Conservation (phyloP, 2,113 vertebrate species). For the Eudyptes chrysolophus region DNA sequence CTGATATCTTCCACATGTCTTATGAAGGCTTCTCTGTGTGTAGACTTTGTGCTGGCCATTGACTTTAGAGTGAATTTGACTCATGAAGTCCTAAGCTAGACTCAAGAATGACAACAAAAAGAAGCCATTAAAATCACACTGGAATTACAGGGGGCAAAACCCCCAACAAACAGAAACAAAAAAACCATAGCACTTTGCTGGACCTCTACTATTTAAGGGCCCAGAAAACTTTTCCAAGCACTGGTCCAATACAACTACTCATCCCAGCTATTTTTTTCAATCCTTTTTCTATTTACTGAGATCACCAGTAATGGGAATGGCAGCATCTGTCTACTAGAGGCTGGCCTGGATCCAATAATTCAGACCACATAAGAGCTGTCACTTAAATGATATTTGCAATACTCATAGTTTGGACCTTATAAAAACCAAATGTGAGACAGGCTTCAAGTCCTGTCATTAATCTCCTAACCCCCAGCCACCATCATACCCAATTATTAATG, state of each 20-base stretch:
- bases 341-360: background rate
- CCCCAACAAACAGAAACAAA: background rate
- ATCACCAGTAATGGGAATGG: background rate
- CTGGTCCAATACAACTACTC: background rate
- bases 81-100: background rate
- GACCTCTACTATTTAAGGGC: background rate
- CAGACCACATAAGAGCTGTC: background rate
- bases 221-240: background rate
- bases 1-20: background rate
- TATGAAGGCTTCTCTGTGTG: background rate
- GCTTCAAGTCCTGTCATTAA: background rate
- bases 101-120: background rate
- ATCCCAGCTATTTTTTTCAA: background rate
- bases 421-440: background rate
- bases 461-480: background rate
- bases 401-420: background rate
- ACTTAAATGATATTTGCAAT: background rate
- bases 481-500: background rate
- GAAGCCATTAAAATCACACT: background rate
- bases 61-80: background rate
- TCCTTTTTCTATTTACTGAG: background rate
- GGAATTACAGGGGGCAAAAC: background rate
- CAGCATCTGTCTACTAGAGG: background rate
- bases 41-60: background rate
- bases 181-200: background rate